Evolutionary conservation across 1,140 invertebrate genomes (phyloP), one percentile per base, ranked within the genome.

Genomic region (Zelostemma sp.): DNA sequence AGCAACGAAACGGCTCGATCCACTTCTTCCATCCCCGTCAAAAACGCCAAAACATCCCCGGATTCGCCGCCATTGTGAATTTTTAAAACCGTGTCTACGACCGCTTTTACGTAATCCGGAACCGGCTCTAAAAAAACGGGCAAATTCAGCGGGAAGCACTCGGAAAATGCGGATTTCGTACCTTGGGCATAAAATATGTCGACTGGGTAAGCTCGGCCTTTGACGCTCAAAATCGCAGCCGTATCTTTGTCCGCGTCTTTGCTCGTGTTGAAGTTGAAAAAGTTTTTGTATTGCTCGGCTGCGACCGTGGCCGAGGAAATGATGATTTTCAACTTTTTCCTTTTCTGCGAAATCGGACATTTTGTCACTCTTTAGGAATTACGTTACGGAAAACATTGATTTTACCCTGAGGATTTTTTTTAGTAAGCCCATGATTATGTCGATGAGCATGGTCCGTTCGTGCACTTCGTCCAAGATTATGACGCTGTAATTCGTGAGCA

Each of bases 401-500:
- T 75, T 81, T 82, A 92, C 91, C 74, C 89, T 91, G 1, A 93
- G 80, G 65, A 99, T 95, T 87, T 98, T 98, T 82, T 98, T 97
- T 6, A 99, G 76, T 0, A 99, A 85, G 2, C 97, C 96, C 88
- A 99, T 91, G 4, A 98, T 86, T 33, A 99, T 95, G 79, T 99
- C 98, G 0, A 96, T 97, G 72, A 97, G 89, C 19, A 97, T 86
- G 2, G 93, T 96, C 53, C 97, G 87, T 84, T 99, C 97, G 76
- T 99, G 97, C 0, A 96, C 96, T 88, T 99, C 98, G 81, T 99
- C 98, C 9, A 99, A 82, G 75, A 99, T 94, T 8, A 99, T 91
- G 1, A 95, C 93, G 33, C 91, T 92, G 80, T 98, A 99, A 64
- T 92, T 91, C 65, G 91, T 91, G 0, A 99, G 86, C 11, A 99